A percentile compares a stretch with the other conserved stretches of the same genome.
Conservation (phyloP, 1,140 invertebrate genomes). For the Brachionus manjavacas region DNA sequence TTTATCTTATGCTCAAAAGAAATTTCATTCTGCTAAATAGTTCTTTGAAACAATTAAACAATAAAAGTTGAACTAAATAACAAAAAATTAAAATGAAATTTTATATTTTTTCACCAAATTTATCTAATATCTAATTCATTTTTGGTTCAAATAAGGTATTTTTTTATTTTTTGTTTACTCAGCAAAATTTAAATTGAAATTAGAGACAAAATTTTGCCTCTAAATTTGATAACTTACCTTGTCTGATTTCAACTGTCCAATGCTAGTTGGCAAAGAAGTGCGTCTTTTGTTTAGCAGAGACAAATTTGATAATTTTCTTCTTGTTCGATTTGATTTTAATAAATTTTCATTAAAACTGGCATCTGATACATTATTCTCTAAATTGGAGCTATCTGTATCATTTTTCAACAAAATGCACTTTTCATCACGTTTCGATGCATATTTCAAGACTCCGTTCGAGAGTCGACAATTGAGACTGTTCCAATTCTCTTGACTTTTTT, state of each 20-base stretch:
- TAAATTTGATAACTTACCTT: background rate
- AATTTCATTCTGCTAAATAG: too few relatives aligned
- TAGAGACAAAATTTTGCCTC: too few relatives aligned
- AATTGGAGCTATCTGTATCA: slow-evolving; percentile 8
- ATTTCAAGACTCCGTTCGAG: background rate
- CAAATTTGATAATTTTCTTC: background rate
- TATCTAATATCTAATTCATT: too few relatives aligned
- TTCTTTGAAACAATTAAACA: too few relatives aligned
- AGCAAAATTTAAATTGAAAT: too few relatives aligned
- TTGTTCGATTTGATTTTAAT: background rate
- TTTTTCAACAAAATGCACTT: background rate
- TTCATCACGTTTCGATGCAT: background rate
- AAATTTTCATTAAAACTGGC: slow-evolving; percentile 14
- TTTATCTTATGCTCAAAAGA: too few relatives aligned
- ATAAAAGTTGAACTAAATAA: too few relatives aligned
- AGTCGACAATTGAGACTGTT: background rate
- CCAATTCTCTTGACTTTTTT: background rate
- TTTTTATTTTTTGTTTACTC: too few relatives aligned
- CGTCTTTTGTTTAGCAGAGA: background rate
- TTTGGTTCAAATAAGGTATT: too few relatives aligned
- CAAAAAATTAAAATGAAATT: too few relatives aligned
- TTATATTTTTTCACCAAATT: too few relatives aligned
- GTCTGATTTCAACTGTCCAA: background rate
- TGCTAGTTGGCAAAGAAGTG: slow-evolving; percentile 13
- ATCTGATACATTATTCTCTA: slow-evolving; percentile 17